Conservation (phyloP, 2,888 invertebrate genomes). For the Eupeodes luniger region DNA sequence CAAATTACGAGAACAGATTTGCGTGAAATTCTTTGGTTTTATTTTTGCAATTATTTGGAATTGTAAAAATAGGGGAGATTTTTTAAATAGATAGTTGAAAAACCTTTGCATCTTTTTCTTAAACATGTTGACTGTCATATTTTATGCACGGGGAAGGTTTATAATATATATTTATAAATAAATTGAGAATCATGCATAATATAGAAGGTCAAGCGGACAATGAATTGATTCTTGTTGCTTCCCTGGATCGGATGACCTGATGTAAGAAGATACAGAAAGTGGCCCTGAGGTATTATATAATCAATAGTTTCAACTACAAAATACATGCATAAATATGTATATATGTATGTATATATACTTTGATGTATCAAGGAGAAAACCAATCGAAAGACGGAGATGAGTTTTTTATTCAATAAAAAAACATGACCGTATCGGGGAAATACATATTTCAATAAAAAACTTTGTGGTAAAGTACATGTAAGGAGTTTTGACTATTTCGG, state of each 20-base stretch:
- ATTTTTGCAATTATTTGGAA: slow-evolving; percentile 5
- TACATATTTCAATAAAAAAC: no score
- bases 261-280: background rate
- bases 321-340: no score
- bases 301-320: slow-evolving; percentile 14
- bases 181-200: slow-evolving; percentile 43
- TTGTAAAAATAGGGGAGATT: background rate
- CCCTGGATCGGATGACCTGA: slow-evolving; percentile 44
- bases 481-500: no score
- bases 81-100: background rate
- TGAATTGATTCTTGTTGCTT: slow-evolving; percentile 41
- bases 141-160: no score
- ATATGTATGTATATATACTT: background rate
- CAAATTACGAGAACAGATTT: background rate
- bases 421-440: background rate
- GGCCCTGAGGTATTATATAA: slow-evolving; percentile 38
- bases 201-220: slow-evolving; percentile 53
- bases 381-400: slow-evolving; percentile 1
- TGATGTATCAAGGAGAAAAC: background rate
- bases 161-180: background rate
- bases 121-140: no score
- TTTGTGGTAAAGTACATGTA: no score
- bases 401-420: slow-evolving; percentile 11
- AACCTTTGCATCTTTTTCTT: background rate
- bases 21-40: background rate